Conservation (phyloP, 2,797 vertebrate genomes). For the Cottoperca gobio region DNA sequence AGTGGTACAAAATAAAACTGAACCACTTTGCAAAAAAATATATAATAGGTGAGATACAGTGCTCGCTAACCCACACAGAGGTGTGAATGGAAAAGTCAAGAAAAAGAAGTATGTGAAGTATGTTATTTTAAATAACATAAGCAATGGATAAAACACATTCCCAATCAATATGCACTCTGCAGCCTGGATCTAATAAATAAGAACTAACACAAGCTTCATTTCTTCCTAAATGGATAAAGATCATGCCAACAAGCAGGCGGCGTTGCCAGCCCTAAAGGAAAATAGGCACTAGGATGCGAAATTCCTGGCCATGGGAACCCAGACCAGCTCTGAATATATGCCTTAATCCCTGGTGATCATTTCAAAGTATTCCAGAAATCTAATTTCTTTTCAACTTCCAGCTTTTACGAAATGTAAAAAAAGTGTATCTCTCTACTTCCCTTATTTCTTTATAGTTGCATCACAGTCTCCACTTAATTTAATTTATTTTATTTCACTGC, state of each 20-base stretch:
- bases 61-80: not conserved
- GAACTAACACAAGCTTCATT: slow-evolving; percentile 26
- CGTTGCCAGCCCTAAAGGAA: slow-evolving; percentile 64
- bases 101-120: slow-evolving; percentile 11
- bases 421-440: slow-evolving; percentile 31
- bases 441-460: slow-evolving; percentile 66
- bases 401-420: slow-evolving; percentile 46
- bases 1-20: not conserved
- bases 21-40: not conserved
- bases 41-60: not conserved
- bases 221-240: slow-evolving; percentile 56
- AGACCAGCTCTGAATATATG: slow-evolving; percentile 68
- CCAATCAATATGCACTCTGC: slow-evolving; percentile 21
- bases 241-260: slow-evolving; percentile 60
- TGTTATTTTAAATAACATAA: not conserved
- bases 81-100: slow-evolving; percentile 1
- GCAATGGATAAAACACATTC: slow-evolving; percentile 16
- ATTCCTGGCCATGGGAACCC: slow-evolving; percentile 80
- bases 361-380: slow-evolving; percentile 72
- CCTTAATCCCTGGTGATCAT: slow-evolving; percentile 66
- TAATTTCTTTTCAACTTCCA: slow-evolving; percentile 56
- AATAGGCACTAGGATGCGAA: slow-evolving; percentile 80
- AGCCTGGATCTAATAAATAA: slow-evolving; percentile 15
- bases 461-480: slow-evolving; percentile 41
- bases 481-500: slow-evolving; percentile 1